Percentiles rank a stretch among this genome's conserved stretches.
These are phyloP conservation scores for Lasius fuliginosus DNA, from an alignment of 2,888 invertebrate species.

Conservation along the genomic window DNA sequence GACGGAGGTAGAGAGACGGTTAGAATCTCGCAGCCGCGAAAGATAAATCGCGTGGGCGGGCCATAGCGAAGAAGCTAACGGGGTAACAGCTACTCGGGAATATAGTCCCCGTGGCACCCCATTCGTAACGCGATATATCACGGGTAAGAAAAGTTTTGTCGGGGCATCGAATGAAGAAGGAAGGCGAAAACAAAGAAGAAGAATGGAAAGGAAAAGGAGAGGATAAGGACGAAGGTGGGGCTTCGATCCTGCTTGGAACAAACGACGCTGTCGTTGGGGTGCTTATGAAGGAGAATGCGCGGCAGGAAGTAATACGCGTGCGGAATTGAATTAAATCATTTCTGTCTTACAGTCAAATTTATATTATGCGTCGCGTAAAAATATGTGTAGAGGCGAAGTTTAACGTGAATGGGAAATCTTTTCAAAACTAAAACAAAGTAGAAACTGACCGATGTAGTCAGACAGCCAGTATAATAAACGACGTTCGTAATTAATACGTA, in stretches of 20 bases:
- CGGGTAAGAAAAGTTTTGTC: conserved; percentile 72
- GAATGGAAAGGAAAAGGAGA: conserved; percentile 45
- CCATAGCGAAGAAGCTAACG: conserved; percentile 76
- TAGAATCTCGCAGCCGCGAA: conserved; percentile 66
- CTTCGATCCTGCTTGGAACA: conserved; percentile 51
- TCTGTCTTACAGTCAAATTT: conserved; percentile 30
- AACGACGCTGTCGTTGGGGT: conserved; percentile 55
- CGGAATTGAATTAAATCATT: conserved; percentile 51
- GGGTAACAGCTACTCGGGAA: conserved; percentile 79
- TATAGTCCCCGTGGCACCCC: conserved; percentile 78
- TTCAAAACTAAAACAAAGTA: background rate
- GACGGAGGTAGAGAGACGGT: conserved; percentile 12
- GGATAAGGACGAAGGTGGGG: conserved; percentile 24
- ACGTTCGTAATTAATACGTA: background rate
- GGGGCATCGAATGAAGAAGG: conserved; percentile 68
- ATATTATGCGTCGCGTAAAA: conserved; percentile 1
- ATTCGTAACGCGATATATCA: conserved; percentile 78
- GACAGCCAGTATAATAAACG: background rate
- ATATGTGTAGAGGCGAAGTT: background rate
- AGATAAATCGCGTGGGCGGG: conserved; percentile 78
- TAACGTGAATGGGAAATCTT: background rate
- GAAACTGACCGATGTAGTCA: background rate
- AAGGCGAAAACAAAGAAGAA: conserved; percentile 53
- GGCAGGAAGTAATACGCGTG: conserved; percentile 43
- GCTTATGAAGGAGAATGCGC: conserved; percentile 50